Evolutionary conservation across 2,797 vertebrate species (phyloP).

Genomic region (Coregonus ussuriensis): DNA sequence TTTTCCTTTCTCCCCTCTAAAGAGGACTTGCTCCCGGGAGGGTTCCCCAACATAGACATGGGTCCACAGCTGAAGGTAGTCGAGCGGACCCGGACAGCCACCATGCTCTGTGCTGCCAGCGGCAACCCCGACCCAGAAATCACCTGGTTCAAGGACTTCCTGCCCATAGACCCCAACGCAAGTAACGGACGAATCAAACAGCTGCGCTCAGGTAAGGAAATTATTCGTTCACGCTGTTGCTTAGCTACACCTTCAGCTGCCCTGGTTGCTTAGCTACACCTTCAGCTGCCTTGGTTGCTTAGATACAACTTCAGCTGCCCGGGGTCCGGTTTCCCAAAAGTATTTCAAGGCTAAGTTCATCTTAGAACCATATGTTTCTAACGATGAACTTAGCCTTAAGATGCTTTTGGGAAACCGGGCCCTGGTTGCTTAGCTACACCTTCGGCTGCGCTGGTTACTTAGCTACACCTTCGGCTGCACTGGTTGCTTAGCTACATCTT

Average conservation of each 20-base stretch:
- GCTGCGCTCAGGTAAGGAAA: slow-evolving; percentile 89
- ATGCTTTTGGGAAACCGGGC: too few species aligned
- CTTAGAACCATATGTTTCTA: too few species aligned
- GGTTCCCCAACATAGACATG: slow-evolving; percentile 99
- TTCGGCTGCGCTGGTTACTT: too few species aligned
- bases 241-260: background rate
- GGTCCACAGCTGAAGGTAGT: slow-evolving; percentile 98
- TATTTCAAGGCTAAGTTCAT: too few species aligned
- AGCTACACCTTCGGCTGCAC: too few species aligned
- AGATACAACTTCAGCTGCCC: slow-evolving; percentile 1
- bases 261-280: background rate
- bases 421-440: background rate
- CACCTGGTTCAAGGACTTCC: slow-evolving; percentile 98
- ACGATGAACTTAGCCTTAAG: too few species aligned
- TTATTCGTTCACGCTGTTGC: background rate
- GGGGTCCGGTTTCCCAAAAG: too few species aligned
- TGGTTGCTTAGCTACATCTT: too few species aligned
- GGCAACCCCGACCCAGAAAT: slow-evolving; percentile 98
- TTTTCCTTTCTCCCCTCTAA: slow-evolving; percentile 30
- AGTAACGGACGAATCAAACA: slow-evolving; percentile 97
- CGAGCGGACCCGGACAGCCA: slow-evolving; percentile 93
- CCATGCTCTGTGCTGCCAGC: slow-evolving; percentile 97
- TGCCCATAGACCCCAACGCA: slow-evolving; percentile 91
- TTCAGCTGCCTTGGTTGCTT: background rate
- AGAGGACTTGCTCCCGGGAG: slow-evolving; percentile 94